Conservation (phyloP, 2,797 vertebrate genomes). For the Phrynocephalus guinanensis region DNA sequence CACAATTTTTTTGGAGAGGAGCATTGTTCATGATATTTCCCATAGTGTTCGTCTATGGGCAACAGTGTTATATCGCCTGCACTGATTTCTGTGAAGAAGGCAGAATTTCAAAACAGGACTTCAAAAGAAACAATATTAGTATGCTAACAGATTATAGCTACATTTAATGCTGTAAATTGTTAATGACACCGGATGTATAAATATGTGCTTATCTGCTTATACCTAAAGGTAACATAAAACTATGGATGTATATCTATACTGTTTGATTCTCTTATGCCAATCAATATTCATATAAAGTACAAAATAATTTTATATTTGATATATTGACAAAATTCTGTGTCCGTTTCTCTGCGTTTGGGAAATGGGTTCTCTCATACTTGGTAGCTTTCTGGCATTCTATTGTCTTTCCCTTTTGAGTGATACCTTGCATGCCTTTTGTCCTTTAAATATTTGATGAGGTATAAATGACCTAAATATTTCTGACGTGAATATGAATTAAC, state of each 20-base stretch:
- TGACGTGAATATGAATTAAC: background rate
- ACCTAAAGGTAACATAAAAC: background rate
- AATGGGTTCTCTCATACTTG: background rate
- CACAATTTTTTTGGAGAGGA: conserved; percentile 1
- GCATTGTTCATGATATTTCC: conserved; percentile 18
- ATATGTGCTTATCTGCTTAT: background rate
- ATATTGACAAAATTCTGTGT: too few relatives aligned
- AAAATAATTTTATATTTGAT: too few relatives aligned
- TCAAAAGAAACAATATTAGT: conserved; percentile 54
- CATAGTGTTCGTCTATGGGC: conserved; percentile 18
- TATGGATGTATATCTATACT: background rate
- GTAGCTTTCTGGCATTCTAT: background rate
- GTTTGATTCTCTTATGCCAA: background rate
- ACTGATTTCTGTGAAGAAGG: background rate
- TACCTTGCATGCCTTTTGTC: background rate
- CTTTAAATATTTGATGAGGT: background rate
- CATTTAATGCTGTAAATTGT: conserved; percentile 35
- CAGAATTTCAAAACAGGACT: conserved; percentile 25
- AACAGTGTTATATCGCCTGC: conserved; percentile 10
- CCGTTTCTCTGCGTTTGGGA: conserved; percentile 22
- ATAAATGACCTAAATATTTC: background rate
- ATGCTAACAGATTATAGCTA: conserved; percentile 41
- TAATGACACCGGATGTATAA: background rate
- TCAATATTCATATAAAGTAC: too few relatives aligned
- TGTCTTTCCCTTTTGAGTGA: background rate